Evolutionary conservation across 2,888 invertebrate species (phyloP).

Genomic region (Cerastis leucographa): DNA sequence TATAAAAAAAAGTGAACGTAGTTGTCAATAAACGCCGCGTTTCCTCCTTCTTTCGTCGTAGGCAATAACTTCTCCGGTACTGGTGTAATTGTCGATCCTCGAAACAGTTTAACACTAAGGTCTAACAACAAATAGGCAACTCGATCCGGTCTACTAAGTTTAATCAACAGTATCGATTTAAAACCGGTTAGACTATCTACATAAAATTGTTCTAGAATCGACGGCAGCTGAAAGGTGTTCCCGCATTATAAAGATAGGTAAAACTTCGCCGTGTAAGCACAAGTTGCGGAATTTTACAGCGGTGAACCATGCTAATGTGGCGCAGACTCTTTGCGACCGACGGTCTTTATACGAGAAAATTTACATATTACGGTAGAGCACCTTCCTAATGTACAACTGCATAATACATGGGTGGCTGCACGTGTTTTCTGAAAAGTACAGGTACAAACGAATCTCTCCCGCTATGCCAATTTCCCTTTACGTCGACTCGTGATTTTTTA

Average conservation of each 20-base stretch:
- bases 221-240: conserved; percentile 26
- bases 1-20: not conserved
- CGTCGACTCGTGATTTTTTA: too few species aligned
- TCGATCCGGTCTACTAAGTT: conserved; percentile 21
- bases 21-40: not conserved
- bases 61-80: not conserved
- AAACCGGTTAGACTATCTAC: conserved; percentile 19
- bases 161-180: conserved; percentile 46
- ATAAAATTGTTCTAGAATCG: conserved; percentile 21
- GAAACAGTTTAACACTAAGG: conserved; percentile 10
- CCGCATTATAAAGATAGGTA: conserved; percentile 36
- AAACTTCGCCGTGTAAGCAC: conserved; percentile 24
- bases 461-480: too few species aligned
- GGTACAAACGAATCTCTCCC: too few species aligned
- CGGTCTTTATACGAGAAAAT: conserved; percentile 28
- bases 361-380: conserved; percentile 40
- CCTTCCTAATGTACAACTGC: conserved; percentile 23
- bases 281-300: conserved; percentile 28
- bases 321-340: conserved; percentile 9
- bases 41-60: not conserved
- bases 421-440: conserved; percentile 8
- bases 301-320: conserved; percentile 41
- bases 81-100: not conserved
- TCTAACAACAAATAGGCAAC: conserved; percentile 22
- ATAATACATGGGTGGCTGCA: conserved; percentile 16